Evolutionary conservation across 2,888 invertebrate genomes (phyloP).

Genomic region (Archaeoteleia sp.): DNA sequence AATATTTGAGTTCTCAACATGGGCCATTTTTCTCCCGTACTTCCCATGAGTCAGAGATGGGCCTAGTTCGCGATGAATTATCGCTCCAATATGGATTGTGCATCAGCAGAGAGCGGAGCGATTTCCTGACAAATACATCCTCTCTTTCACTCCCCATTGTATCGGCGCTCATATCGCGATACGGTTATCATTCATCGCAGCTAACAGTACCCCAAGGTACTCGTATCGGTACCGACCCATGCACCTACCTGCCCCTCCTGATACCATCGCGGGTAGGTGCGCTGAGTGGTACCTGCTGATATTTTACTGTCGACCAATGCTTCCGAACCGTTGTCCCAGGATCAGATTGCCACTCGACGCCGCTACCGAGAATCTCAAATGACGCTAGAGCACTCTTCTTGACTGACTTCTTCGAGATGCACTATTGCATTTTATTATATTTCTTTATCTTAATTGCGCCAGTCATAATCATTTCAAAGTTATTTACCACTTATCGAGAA

Average conservation of each 20-base stretch:
- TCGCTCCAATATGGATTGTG: conserved; percentile 48
- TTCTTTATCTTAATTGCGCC: too few species aligned
- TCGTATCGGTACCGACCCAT: conserved; percentile 51
- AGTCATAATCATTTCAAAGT: too few species aligned
- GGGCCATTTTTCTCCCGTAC: conserved; percentile 24
- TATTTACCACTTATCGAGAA: too few species aligned
- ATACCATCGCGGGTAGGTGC: conserved; percentile 61
- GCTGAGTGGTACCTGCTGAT: conserved; percentile 69
- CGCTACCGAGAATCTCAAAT: conserved; percentile 67
- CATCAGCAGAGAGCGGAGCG: conserved; percentile 31
- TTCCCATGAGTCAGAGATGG: conserved; percentile 24
- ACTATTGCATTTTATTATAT: conserved; percentile 26
- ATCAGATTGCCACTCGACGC: conserved; percentile 70
- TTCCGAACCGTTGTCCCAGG: conserved; percentile 71
- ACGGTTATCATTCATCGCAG: conserved; percentile 71
- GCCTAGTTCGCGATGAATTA: conserved; percentile 46
- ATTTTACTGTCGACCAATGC: conserved; percentile 74
- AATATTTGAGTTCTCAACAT: conserved; percentile 15
- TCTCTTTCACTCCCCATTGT: conserved; percentile 63
- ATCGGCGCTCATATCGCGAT: conserved; percentile 67
- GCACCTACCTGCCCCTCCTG: conserved; percentile 54
- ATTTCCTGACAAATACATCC: conserved; percentile 54
- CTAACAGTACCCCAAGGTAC: conserved; percentile 55
- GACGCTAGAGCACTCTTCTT: conserved; percentile 49
- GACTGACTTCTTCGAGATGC: conserved; percentile 30